Evolutionary conservation across 2,113 vertebrate genomes (phyloP), one percentile per base, ranked within the genome.

Genomic region (Bubalus kerabau): DNA sequence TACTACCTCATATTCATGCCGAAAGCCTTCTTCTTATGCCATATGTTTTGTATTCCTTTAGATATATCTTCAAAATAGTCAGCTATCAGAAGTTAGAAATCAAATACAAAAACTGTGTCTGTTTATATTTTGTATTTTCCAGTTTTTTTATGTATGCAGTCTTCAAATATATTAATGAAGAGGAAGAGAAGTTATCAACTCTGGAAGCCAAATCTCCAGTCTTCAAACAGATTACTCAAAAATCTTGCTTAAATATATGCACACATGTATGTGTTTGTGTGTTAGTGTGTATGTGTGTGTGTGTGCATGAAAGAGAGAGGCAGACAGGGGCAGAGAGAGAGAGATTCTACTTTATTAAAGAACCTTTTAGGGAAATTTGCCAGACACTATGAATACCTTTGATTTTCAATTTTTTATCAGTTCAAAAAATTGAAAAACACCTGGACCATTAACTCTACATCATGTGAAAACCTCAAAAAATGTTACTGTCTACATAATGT

Each of bases 111-210:
- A 74, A 12, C 32, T 23, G 6, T 74, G 26, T 56, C 64, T 5
- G 50, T 80, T 94, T 92, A 91, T 71, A 57, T 11, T 59, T 30
- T 43, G 7, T 78, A 11, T 83, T 57, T 97, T 92, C 11, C 16
- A 50, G 1, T 86, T 88, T 56, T 36, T 95, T 94, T 36, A 48
- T 6, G 19, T 88, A 5, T 30, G 9, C 17, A 85, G 23, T 1
- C 5, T 92, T 93, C 76, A 97, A 46, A 92, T 96, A 83, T 64
- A 80, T 81, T 89, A 93, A 81, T 94, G 48, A 94, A 94, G 71
- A 97, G 28, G 32, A 82, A 59, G 6, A 82, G 30, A 60, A 3
- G 0, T 90, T 94, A 26, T 82, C n/a, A 85, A 17, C 21, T 87
- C 80, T 24, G 80, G 50, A 82, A 88, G 67, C 36, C 30, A 76